These are phyloP conservation scores for Erannis defoliaria DNA, from an alignment of 2,888 invertebrate genomes.

Conservation along the genomic window DNA sequence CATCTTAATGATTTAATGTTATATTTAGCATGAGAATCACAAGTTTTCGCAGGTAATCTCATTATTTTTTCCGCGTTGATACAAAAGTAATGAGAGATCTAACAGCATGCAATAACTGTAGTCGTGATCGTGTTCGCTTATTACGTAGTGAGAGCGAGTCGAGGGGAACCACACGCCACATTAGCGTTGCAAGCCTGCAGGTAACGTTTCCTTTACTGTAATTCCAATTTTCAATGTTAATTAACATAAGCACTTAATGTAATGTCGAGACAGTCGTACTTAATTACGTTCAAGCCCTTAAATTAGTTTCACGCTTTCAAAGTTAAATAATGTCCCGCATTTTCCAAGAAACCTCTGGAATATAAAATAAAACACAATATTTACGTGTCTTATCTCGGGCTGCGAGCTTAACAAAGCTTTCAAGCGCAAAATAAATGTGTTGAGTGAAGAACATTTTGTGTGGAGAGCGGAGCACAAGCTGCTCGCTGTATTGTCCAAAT, in stretches of 20 bases:
- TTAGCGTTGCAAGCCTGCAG: conserved; percentile 47
- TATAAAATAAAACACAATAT: conserved; percentile 45
- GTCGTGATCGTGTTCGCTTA: conserved; percentile 39
- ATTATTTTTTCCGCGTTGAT: conserved; percentile 58
- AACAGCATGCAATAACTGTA: conserved; percentile 53
- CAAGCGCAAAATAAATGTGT: conserved; percentile 61
- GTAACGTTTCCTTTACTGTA: conserved; percentile 48
- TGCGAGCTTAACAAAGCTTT: conserved; percentile 54
- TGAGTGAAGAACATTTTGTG: conserved; percentile 58
- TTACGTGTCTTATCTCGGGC: conserved; percentile 48
- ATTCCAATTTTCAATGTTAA: conserved; percentile 29
- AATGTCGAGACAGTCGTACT: conserved; percentile 10
- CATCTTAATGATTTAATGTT: not conserved
- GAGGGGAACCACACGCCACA: conserved; percentile 45
- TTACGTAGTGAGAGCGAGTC: conserved; percentile 42
- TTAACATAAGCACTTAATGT: not conserved
- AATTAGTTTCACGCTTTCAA: conserved; percentile 24
- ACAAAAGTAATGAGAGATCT: conserved; percentile 56
- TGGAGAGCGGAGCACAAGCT: conserved; percentile 61
- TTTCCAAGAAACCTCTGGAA: conserved; percentile 37
- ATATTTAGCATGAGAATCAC: conserved; percentile 21
- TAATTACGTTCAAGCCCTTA: conserved; percentile 20
- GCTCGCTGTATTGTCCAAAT: conserved; percentile 70
- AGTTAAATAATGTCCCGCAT: conserved; percentile 24
- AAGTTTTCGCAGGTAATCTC: conserved; percentile 50